Percentiles rank a stretch among this genome's conserved stretches.
Evolutionary conservation across 23 tunicate species (phyloP).

Genomic region (Aplidium turbinatum): DNA sequence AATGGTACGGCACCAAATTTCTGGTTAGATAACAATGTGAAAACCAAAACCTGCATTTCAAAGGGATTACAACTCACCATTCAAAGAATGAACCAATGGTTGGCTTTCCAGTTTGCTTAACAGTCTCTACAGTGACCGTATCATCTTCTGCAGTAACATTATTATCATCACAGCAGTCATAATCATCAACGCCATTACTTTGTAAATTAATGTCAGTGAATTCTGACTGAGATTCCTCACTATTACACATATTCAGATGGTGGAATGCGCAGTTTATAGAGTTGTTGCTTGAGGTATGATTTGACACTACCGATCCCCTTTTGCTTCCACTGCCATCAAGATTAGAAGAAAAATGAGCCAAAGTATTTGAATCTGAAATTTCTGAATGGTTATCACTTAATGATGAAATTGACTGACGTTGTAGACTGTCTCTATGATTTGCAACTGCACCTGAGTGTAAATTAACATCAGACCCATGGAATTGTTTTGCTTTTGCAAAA

Average conservation of each 20-base stretch:
- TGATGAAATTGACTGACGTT: background rate
- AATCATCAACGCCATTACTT: background rate
- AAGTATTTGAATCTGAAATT: background rate
- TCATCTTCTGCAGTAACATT: background rate
- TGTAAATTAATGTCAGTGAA: slow-evolving; percentile 6
- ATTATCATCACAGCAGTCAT: too few relatives aligned
- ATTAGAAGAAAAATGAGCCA: background rate
- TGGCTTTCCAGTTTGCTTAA: background rate
- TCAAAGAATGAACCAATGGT: slow-evolving; percentile 9
- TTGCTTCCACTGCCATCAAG: too few relatives aligned
- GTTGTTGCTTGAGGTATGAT: too few relatives aligned
- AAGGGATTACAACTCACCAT: background rate
- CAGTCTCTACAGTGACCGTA: background rate
- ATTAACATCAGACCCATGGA: background rate
- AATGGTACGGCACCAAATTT: background rate
- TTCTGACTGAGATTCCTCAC: background rate
- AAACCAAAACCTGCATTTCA: background rate
- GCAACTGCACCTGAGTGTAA: too few relatives aligned
- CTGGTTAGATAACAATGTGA: too few relatives aligned
- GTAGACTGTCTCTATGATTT: background rate
- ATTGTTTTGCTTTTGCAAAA: background rate
- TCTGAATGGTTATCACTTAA: background rate
- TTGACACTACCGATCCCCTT: too few relatives aligned
- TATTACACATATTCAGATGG: too few relatives aligned
- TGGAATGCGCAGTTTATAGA: too few relatives aligned